Evolutionary conservation across 2,888 invertebrate genomes (phyloP).

Genomic region (Andrena bicolor): DNA sequence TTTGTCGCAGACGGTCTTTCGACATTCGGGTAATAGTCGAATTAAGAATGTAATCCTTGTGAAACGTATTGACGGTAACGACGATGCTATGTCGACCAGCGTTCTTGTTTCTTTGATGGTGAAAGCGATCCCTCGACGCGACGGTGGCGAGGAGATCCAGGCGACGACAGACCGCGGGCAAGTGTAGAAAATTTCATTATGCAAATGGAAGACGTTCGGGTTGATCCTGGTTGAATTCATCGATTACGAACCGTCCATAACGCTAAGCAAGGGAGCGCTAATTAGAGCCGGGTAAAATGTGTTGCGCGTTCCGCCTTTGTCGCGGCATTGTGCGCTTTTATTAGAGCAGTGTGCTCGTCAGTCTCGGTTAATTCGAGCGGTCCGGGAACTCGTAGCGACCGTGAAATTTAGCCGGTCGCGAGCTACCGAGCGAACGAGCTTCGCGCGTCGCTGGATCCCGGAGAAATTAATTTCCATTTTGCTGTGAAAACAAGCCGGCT

Average conservation of each 20-base stretch:
- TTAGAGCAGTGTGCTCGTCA: constrained; percentile 5
- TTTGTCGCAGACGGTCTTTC: too few relatives aligned
- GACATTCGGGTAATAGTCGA: too few relatives aligned
- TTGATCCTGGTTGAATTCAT: constrained; percentile 30
- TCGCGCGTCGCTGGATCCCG: constrained; percentile 11
- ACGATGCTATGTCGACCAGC: neutral
- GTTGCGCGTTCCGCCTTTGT: constrained; percentile 4
- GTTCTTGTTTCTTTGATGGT: neutral
- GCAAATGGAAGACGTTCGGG: constrained; percentile 37
- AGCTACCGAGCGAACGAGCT: constrained; percentile 21
- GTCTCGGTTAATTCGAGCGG: constrained; percentile 25
- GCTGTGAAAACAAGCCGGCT: neutral
- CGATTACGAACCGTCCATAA: constrained; percentile 22
- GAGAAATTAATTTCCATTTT: constrained; percentile 23
- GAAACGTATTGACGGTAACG: too few relatives aligned
- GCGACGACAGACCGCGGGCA: neutral
- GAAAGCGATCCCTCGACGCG: neutral
- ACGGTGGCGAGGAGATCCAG: neutral
- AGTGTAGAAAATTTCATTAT: constrained; percentile 38
- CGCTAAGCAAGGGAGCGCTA: constrained; percentile 2
- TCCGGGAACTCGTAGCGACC: constrained; percentile 16
- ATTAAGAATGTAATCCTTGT: too few relatives aligned
- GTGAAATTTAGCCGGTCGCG: constrained; percentile 48
- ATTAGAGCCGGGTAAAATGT: constrained; percentile 22
- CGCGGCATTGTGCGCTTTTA: constrained; percentile 33